These are phyloP conservation scores for Callaeas wilsoni DNA, from an alignment of 2,113 vertebrate genomes.

Conservation along the genomic window DNA sequence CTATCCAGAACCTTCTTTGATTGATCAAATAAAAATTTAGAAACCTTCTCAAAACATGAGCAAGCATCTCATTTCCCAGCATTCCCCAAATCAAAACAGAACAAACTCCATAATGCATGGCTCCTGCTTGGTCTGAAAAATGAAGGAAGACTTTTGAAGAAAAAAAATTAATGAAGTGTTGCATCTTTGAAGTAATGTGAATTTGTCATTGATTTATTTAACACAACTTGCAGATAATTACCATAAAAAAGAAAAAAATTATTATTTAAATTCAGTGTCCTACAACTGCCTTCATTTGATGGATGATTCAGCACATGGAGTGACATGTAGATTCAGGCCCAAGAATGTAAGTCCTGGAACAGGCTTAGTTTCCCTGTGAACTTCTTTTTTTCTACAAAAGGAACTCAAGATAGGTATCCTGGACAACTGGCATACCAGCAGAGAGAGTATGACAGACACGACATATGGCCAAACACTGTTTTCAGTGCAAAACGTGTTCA, in stretches of 20 bases:
- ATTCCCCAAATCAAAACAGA: not conserved
- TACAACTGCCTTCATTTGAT: not conserved
- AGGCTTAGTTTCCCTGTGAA: not conserved
- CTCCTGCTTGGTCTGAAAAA: not conserved
- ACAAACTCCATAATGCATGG: not conserved
- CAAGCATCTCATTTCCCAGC: not conserved
- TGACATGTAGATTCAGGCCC: not conserved
- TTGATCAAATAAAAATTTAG: not conserved
- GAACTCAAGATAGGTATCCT: not conserved
- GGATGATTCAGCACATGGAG: not conserved
- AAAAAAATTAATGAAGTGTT: not conserved
- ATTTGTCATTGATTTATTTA: not conserved
- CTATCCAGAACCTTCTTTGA: not conserved
- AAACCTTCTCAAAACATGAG: not conserved
- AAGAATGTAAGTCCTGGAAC: not conserved
- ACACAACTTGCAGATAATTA: not conserved
- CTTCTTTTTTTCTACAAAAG: not conserved
- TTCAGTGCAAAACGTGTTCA: not conserved
- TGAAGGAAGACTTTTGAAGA: not conserved
- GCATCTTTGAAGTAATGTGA: not conserved
- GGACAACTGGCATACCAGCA: not conserved
- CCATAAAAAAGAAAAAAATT: not conserved
- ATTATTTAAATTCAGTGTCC: not conserved
- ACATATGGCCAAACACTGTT: not conserved
- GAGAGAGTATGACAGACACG: not conserved